Conservation (phyloP, 1,140 invertebrate genomes). For the Ips nitidus region DNA sequence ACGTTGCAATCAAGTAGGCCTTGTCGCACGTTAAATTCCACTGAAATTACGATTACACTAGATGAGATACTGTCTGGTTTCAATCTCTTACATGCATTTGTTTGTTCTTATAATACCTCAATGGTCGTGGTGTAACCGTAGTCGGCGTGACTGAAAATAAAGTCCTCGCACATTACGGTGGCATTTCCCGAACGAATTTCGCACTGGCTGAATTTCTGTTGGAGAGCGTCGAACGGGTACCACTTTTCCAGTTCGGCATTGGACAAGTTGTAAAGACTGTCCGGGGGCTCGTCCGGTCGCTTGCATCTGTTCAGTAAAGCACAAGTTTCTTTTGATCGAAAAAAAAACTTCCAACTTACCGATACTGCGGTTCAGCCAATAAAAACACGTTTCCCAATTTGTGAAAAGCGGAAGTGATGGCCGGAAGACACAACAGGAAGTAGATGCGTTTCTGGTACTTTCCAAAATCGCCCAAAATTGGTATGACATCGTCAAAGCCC, state of each 20-base stretch:
- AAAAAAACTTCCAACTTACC: constrained; percentile 48
- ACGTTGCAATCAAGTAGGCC: constrained; percentile 64
- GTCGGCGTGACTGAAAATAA: constrained; percentile 61
- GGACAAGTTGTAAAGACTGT: constrained; percentile 56
- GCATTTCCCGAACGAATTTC: constrained; percentile 43
- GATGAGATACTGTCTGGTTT: no score
- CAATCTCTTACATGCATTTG: neutral
- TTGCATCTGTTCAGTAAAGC: constrained; percentile 55
- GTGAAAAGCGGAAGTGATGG: constrained; percentile 73
- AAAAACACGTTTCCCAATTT: constrained; percentile 75
- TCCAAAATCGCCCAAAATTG: constrained; percentile 72
- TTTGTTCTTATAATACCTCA: constrained; percentile 55
- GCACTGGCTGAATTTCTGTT: constrained; percentile 56
- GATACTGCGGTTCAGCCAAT: constrained; percentile 62
- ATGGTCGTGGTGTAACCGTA: constrained; percentile 65
- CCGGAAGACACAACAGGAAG: constrained; percentile 68
- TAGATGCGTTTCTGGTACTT: constrained; percentile 67
- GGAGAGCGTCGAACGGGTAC: constrained; percentile 57
- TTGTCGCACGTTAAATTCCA: constrained; percentile 77
- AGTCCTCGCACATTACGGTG: constrained; percentile 55
- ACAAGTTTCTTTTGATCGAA: constrained; percentile 27
- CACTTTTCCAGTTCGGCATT: constrained; percentile 54
- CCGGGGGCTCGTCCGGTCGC: constrained; percentile 59
- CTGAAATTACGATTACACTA: constrained; percentile 53
- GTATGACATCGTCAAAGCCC: constrained; percentile 73